Evolutionary conservation across 2,797 vertebrate genomes (phyloP).

Genomic region (Macrochelys suwanniensis): DNA sequence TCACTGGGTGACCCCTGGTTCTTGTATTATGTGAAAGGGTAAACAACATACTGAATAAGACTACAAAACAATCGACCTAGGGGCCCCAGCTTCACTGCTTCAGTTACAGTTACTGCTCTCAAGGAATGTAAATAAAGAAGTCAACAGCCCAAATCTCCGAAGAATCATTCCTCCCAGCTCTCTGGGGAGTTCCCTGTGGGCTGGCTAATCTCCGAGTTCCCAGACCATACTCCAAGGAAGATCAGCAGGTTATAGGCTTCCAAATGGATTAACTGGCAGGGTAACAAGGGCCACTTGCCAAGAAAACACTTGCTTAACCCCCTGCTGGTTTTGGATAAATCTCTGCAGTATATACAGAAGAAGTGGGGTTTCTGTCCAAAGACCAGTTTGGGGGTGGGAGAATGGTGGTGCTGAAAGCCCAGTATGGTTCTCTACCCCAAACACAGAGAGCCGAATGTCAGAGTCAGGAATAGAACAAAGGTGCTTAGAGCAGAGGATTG

Average conservation of each 20-base stretch:
- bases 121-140: not conserved
- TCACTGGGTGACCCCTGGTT: not conserved
- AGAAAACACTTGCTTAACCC: not conserved
- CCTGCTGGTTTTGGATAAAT: not conserved
- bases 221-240: not conserved
- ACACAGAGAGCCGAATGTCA: not conserved
- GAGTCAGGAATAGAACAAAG: not conserved
- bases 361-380: not conserved
- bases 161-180: not conserved
- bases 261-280: constrained; percentile 26
- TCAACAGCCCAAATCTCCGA: not conserved
- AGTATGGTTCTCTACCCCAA: not conserved
- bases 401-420: not conserved
- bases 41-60: not conserved
- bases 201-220: not conserved
- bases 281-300: not conserved
- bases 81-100: not conserved
- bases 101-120: not conserved
- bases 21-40: not conserved
- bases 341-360: not conserved
- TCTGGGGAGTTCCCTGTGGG: not conserved
- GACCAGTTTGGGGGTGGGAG: not conserved
- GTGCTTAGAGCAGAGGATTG: no score
- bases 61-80: not conserved
- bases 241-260: not conserved